These are phyloP conservation scores for Drosophila cyrtoloma DNA, from an alignment of 2,888 invertebrate genomes.

Conservation along the genomic window DNA sequence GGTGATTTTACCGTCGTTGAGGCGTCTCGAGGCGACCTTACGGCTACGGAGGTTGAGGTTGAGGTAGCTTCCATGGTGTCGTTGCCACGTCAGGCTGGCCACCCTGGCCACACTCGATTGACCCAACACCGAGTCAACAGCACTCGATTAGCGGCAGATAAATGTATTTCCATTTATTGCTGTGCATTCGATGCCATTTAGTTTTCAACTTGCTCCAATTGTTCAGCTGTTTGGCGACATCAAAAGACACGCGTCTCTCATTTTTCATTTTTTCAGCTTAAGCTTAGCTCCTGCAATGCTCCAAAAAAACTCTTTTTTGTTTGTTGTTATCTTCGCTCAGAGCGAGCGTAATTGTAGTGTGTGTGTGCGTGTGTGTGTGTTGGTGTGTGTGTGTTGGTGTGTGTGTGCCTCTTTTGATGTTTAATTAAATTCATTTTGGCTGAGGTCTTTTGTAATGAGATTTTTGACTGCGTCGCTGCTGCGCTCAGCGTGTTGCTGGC, in stretches of 20 bases:
- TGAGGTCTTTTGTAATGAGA: conserved; percentile 79
- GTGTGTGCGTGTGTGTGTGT: conserved; percentile 3
- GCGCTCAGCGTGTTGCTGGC: conserved; percentile 51
- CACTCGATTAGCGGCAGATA: conserved; percentile 55
- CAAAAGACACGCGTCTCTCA: conserved; percentile 42
- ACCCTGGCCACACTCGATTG: conserved; percentile 30
- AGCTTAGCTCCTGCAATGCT: conserved; percentile 37
- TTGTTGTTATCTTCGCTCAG: background rate
- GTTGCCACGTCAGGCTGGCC: conserved; percentile 51
- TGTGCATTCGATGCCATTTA: conserved; percentile 22
- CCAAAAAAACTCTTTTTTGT: conserved; percentile 36
- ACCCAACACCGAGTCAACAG: conserved; percentile 14
- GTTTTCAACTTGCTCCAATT: conserved; percentile 59
- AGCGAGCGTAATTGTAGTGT: background rate
- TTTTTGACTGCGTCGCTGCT: conserved; percentile 60
- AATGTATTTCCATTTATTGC: conserved; percentile 47
- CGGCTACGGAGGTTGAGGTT: conserved; percentile 24
- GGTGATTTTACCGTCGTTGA: conserved; percentile 10
- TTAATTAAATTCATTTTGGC: conserved; percentile 79
- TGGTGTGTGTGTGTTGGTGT: conserved; percentile 2
- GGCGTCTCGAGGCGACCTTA: conserved; percentile 48
- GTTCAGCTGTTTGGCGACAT: conserved; percentile 55
- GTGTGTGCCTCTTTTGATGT: conserved; percentile 69
- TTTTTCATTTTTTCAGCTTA: background rate
- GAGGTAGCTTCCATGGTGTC: conserved; percentile 46